phyloP scores from a whole-genome alignment of 2,113 vertebrate species.

The Myrmecophaga tridactyla region DNA sequence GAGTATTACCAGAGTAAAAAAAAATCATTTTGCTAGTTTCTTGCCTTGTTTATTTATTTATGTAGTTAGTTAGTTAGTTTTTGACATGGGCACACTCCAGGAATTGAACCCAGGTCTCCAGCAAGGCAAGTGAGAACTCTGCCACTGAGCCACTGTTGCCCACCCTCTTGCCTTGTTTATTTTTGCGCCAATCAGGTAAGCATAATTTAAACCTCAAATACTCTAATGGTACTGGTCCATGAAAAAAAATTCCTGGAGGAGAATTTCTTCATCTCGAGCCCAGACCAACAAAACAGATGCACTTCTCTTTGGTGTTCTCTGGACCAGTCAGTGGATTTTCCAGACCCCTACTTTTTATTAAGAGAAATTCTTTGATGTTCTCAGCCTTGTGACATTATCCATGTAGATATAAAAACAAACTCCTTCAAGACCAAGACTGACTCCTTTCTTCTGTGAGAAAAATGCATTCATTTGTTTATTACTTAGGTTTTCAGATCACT shows the following conservation, averaged over 20 bases:
- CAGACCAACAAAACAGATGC: neutral
- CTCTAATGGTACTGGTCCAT: neutral
- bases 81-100: too few relatives aligned
- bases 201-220: conserved; percentile 14
- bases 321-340: neutral
- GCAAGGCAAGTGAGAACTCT: too few relatives aligned
- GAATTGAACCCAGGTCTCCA: too few relatives aligned
- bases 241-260: neutral
- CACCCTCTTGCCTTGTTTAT: neutral
- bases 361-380: neutral
- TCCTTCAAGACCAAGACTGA: neutral
- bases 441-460: neutral
- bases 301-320: neutral
- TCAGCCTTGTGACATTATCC: neutral
- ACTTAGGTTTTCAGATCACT: neutral
- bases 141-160: too few relatives aligned
- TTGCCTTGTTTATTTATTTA: neutral
- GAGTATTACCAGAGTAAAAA: neutral
- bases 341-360: conserved; percentile 19
- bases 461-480: neutral
- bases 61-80: too few relatives aligned
- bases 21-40: neutral
- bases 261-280: neutral
- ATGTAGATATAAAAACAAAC: neutral
- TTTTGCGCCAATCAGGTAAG: neutral